Percentiles rank a stretch among this genome's conserved stretches.
Conservation (phyloP, 1,140 invertebrate species). For the Drosophila sturtevanti region DNA sequence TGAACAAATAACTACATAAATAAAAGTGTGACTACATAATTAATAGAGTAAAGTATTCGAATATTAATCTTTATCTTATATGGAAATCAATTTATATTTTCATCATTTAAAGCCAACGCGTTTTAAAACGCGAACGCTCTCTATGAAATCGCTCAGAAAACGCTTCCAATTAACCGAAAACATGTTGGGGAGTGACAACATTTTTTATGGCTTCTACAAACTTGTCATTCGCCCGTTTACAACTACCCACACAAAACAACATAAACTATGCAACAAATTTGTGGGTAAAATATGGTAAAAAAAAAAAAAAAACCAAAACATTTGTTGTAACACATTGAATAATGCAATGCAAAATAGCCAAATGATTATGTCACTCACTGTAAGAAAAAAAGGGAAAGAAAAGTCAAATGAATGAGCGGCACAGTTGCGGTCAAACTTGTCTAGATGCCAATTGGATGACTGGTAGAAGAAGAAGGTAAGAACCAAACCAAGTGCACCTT, state of each 20-base stretch:
- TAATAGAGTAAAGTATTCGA: neutral
- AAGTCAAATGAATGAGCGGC: constrained; percentile 37
- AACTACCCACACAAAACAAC: constrained; percentile 37
- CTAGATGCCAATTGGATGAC: constrained; percentile 74
- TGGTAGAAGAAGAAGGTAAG: constrained; percentile 8
- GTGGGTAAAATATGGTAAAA: constrained; percentile 27
- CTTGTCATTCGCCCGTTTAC: constrained; percentile 44
- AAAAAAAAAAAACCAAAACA: constrained; percentile 34
- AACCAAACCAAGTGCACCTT: constrained; percentile 12
- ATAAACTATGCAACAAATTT: constrained; percentile 51
- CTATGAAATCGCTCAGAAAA: constrained; percentile 12
- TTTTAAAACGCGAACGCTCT: too few species aligned
- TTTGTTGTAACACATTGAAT: constrained; percentile 48
- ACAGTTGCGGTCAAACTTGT: constrained; percentile 67
- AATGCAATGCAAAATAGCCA: constrained; percentile 48
- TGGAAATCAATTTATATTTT: neutral
- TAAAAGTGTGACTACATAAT: too few species aligned
- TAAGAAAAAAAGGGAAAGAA: constrained; percentile 1
- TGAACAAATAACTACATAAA: too few species aligned
- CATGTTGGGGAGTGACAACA: constrained; percentile 40
- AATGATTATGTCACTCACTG: constrained; percentile 67
- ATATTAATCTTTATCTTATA: neutral
- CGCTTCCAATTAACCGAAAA: constrained; percentile 24
- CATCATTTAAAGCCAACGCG: neutral
- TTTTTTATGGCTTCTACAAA: constrained; percentile 61